Conservation (phyloP, 2,113 vertebrate species). For the Sciurus niger region DNA sequence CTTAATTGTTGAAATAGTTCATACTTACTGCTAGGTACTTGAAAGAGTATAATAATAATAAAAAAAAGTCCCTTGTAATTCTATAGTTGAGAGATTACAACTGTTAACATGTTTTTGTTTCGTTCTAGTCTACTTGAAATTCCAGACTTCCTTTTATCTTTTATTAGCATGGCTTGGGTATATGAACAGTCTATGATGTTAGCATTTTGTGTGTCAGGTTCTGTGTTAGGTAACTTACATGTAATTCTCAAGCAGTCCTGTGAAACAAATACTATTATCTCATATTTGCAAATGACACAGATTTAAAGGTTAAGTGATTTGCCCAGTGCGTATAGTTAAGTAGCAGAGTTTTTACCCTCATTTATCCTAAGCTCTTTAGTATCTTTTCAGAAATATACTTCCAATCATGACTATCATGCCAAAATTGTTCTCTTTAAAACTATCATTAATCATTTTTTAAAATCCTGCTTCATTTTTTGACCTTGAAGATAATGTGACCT, state of each 20-base stretch:
- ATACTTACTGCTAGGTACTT: constrained; percentile 22
- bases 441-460: background rate
- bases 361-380: background rate
- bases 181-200: background rate
- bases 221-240: background rate
- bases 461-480: too few relatives aligned
- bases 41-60: background rate
- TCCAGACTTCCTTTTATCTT: constrained; percentile 52
- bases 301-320: constrained; percentile 46
- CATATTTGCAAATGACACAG: constrained; percentile 25
- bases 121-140: constrained; percentile 42
- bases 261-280: constrained; percentile 23
- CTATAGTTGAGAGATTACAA: background rate
- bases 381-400: constrained; percentile 45
- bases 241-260: background rate
- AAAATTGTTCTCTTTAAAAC: constrained; percentile 14
- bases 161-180: background rate
- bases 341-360: background rate
- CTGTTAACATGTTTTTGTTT: background rate
- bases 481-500: too few relatives aligned
- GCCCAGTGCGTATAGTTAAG: background rate
- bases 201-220: constrained; percentile 30
- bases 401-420: background rate
- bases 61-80: constrained; percentile 20
- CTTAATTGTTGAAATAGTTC: constrained; percentile 56